Base-by-base conservation (phyloP, 2,797 vertebrate genomes). In the Megalops cyprinoides region DNA sequence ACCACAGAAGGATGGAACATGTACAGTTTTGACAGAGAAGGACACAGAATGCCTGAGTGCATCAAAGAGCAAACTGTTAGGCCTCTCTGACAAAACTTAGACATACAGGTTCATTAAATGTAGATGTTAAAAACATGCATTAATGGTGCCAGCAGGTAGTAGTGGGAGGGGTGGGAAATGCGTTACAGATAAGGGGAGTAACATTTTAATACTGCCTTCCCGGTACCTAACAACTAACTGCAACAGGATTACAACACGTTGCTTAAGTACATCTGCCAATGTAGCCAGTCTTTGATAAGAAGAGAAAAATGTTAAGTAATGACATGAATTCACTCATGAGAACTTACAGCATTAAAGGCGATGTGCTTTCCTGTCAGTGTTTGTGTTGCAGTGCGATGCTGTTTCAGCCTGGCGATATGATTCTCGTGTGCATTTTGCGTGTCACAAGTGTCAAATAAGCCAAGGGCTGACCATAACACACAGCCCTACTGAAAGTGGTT, bases 201-300 rank as follows among this genome's bases (percentile, higher is more conserved):
- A 51, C 74, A 7, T 53, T 81, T 79, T 81, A 81, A 81, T 76
- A 81, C 56, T 76, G 79, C 79, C 71, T 76, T 81, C 56, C 39
- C 15, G 42, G 37, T 71, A 15, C 39, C 58, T 14, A 28, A 20
- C 15, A 71, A n/a, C 18, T 4, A 31, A 67, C 65, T 39, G 34
- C 18, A 39, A 20, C 39, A 37, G 65, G 34, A 69, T 42, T 20
- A 53, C 9, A 53, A 2, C n/a, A n/a, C n/a, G n/a, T n/a, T 9
- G 39, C 7, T 71, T 9, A 42, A n/a, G 44, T 3, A 8, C 25
- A 31, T 23, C 20, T 0, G 71, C 67, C 71, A 71, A 23, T 23
- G 9, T 31, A 71, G 39, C 37, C 7, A 2, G 18, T 71, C 37
- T 23, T 23, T n/a, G 23, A 71, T 71, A 39, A 42, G 39, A 23